phyloP scores from a whole-genome alignment of 1,140 invertebrate species.

The Drosophila equinoxialis region DNA sequence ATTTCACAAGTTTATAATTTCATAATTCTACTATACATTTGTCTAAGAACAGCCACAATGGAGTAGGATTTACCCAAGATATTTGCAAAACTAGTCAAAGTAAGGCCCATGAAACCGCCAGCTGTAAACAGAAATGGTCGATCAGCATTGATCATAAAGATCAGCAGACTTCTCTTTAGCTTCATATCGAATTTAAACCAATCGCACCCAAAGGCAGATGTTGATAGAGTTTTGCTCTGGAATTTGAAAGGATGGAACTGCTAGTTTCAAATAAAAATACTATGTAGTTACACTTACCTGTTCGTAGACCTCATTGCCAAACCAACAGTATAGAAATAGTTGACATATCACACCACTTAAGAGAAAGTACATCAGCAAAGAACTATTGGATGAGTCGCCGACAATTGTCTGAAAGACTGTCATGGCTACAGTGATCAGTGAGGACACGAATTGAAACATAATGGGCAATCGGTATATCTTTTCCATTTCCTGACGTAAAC shows the following conservation, averaged over 20 bases:
- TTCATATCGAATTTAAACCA: slow-evolving; percentile 52
- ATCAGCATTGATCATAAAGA: slow-evolving; percentile 67
- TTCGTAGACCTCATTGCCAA: slow-evolving; percentile 70
- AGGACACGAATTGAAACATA: slow-evolving; percentile 66
- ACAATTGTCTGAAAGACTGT: slow-evolving; percentile 66
- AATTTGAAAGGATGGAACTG: background rate
- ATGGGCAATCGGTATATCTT: slow-evolving; percentile 57
- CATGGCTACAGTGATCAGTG: slow-evolving; percentile 65
- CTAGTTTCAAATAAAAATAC: slow-evolving; percentile 11
- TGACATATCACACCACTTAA: slow-evolving; percentile 64
- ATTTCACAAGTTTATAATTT: background rate
- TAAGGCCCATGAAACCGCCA: slow-evolving; percentile 67
- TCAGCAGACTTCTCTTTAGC: slow-evolving; percentile 49
- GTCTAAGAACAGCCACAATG: slow-evolving; percentile 61
- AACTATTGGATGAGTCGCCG: slow-evolving; percentile 51
- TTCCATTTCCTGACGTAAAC: slow-evolving; percentile 60
- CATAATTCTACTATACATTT: slow-evolving; percentile 50
- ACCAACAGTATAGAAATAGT: slow-evolving; percentile 72
- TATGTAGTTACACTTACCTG: slow-evolving; percentile 46
- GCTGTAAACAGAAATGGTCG: slow-evolving; percentile 70
- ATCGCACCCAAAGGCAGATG: slow-evolving; percentile 52
- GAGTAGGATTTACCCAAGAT: slow-evolving; percentile 72
- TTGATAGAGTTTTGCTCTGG: slow-evolving; percentile 52
- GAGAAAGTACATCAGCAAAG: slow-evolving; percentile 60
- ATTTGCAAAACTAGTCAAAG: slow-evolving; percentile 61